These are phyloP conservation scores for Indicator maculatus DNA, from an alignment of 2,113 vertebrate species.

Conservation along the genomic window DNA sequence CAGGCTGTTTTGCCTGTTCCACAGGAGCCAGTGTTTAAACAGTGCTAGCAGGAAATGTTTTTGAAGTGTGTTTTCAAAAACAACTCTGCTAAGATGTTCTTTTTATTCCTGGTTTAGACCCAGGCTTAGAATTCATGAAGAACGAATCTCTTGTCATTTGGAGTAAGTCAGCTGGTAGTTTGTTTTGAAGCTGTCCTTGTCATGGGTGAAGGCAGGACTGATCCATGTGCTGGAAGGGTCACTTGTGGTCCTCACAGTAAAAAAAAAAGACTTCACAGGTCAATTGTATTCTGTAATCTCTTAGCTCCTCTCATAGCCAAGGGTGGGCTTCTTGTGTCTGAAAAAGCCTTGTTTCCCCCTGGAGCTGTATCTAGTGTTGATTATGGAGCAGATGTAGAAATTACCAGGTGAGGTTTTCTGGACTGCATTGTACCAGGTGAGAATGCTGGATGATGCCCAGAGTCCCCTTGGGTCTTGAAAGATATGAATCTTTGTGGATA, in stretches of 20 bases:
- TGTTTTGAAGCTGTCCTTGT: constrained; percentile 27
- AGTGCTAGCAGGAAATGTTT: constrained; percentile 53
- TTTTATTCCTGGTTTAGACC: constrained; percentile 50
- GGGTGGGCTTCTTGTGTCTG: neutral
- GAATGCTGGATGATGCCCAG: constrained; percentile 28
- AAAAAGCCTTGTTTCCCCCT: constrained; percentile 10
- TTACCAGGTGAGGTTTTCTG: constrained; percentile 61
- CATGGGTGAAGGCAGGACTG: neutral
- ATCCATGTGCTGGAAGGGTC: neutral
- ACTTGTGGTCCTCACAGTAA: neutral
- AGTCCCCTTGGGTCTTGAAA: constrained; percentile 20
- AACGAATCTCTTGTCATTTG: constrained; percentile 41
- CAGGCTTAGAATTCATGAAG: constrained; percentile 21
- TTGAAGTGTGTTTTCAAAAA: constrained; percentile 36
- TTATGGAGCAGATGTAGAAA: constrained; percentile 48
- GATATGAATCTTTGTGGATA: neutral
- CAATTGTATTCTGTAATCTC: neutral
- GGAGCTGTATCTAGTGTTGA: constrained; percentile 22
- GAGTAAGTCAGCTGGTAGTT: neutral
- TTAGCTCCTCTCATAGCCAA: neutral
- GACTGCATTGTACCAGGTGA: constrained; percentile 13
- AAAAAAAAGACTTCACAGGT: neutral
- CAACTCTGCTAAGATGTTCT: constrained; percentile 33
- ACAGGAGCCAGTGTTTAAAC: constrained; percentile 49
- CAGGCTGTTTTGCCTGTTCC: constrained; percentile 34